phyloP scores from a whole-genome alignment of 2,888 invertebrate genomes.

The Cheilosia pagana region DNA sequence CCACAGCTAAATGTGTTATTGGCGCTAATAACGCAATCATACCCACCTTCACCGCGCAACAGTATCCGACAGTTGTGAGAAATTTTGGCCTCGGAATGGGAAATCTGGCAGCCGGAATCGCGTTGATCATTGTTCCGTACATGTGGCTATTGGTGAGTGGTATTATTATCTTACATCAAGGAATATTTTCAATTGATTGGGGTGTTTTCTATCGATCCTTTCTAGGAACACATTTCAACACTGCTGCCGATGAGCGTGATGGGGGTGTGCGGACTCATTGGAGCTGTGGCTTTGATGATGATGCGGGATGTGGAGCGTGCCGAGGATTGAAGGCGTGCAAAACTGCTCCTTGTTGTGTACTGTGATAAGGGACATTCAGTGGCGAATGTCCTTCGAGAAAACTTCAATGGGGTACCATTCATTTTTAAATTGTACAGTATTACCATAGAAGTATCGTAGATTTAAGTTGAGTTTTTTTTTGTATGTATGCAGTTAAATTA shows the following conservation, averaged over 20 bases:
- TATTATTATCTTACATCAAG: constrained; percentile 20
- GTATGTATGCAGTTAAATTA: not conserved
- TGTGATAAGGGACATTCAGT: constrained; percentile 64
- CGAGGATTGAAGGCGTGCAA: constrained; percentile 27
- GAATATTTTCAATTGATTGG: not conserved
- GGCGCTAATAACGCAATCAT: constrained; percentile 91
- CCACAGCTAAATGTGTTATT: constrained; percentile 88
- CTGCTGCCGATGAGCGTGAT: constrained; percentile 84
- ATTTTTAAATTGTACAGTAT: constrained; percentile 58
- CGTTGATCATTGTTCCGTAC: constrained; percentile 90
- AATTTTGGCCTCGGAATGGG: constrained; percentile 90
- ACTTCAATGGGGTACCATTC: constrained; percentile 42
- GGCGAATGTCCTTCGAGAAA: constrained; percentile 42
- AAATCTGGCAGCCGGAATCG: constrained; percentile 90
- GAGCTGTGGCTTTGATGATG: constrained; percentile 84
- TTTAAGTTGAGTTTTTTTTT: not conserved
- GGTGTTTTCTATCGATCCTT: constrained; percentile 52
- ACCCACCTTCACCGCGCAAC: constrained; percentile 89
- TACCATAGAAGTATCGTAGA: constrained; percentile 21
- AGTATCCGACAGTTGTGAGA: constrained; percentile 89
- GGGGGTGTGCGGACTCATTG: constrained; percentile 84
- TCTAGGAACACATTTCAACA: constrained; percentile 83
- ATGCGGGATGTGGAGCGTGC: constrained; percentile 82
- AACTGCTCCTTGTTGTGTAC: constrained; percentile 47
- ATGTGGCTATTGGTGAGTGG: constrained; percentile 89